Conservation (phyloP, 2,888 invertebrate genomes). For the Eurytoma adleriae region DNA sequence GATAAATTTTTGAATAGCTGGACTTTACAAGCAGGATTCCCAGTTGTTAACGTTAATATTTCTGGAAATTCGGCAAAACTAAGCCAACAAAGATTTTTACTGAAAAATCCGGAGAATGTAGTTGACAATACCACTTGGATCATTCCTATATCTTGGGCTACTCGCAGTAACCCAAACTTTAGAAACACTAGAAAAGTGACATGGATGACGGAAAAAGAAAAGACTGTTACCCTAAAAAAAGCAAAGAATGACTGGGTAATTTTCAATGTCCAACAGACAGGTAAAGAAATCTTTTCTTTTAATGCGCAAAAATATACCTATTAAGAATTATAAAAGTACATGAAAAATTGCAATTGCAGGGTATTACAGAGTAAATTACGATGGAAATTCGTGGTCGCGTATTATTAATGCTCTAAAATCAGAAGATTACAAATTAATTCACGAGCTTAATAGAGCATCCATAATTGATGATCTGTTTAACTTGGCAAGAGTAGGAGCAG, state of each 20-base stretch:
- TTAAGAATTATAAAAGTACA: neutral
- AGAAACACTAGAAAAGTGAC: constrained; percentile 69
- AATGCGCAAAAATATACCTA: neutral
- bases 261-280: constrained; percentile 85
- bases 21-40: constrained; percentile 81
- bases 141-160: constrained; percentile 87
- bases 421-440: constrained; percentile 71
- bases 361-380: constrained; percentile 81
- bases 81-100: constrained; percentile 64
- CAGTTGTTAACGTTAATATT: constrained; percentile 77
- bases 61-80: constrained; percentile 38
- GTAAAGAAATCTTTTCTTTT: constrained; percentile 69
- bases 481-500: constrained; percentile 76
- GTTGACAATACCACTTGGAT: constrained; percentile 79
- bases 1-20: constrained; percentile 77
- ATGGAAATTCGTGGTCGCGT: constrained; percentile 77
- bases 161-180: constrained; percentile 72
- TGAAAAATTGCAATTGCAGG: constrained; percentile 72
- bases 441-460: constrained; percentile 77
- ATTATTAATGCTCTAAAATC: constrained; percentile 77
- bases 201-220: constrained; percentile 76
- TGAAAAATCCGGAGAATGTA: constrained; percentile 46
- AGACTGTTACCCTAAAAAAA: constrained; percentile 68
- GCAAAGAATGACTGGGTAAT: constrained; percentile 80
- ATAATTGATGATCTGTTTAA: constrained; percentile 78